Evolutionary conservation across 2,113 vertebrate species (phyloP), one percentile per base, ranked within the genome.

Genomic region (Colossoma macropomum): DNA sequence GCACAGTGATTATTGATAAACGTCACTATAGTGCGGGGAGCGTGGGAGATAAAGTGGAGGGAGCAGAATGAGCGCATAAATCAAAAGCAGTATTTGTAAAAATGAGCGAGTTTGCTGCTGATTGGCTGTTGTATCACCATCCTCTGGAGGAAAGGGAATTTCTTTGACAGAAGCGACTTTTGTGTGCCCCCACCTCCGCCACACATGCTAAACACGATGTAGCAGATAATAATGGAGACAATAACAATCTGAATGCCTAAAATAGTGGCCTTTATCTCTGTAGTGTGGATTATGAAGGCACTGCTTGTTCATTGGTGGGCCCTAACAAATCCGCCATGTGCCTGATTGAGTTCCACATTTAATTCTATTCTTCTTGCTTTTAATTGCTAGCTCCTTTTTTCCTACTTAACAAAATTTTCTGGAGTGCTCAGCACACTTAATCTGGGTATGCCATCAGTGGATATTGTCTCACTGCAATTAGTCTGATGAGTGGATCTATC

Each of bases 381-480:
- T 85, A 87, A 89, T 90, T 83, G 60, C 80, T 81, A 56, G 48
- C 56, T 12, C 83, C 72, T 75, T 83, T 76, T 69, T 54, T 11
- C 60, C 60, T 34, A 38, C 79, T 74, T 81, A 75, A 85, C 69
- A 34, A n/a, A 63, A 81, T 85, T 81, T 79, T 79, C 82, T 60
- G 15, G 52, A 82, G 77, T 84, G 73, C 28, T 77, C 32, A 48
- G 34, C 69, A 78, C 73, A 75, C 84, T 86, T 86, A 87, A 89
- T 88, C 80, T 88, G 83, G 77, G 62, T 73, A 13, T 52, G 45
- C 81, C 77, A 88, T 90, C 88, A 90, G 82, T 78, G 83, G 59
- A 80, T 81, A 85, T 76, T 12, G 75, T 88, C 87, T 82, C 80
- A 60, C 75, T 81, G 69, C 88, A 87, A 85, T 88, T 88, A 84